Evolutionary conservation across 2,888 invertebrate genomes (phyloP).

Genomic region (Gastrophysa polygoni): DNA sequence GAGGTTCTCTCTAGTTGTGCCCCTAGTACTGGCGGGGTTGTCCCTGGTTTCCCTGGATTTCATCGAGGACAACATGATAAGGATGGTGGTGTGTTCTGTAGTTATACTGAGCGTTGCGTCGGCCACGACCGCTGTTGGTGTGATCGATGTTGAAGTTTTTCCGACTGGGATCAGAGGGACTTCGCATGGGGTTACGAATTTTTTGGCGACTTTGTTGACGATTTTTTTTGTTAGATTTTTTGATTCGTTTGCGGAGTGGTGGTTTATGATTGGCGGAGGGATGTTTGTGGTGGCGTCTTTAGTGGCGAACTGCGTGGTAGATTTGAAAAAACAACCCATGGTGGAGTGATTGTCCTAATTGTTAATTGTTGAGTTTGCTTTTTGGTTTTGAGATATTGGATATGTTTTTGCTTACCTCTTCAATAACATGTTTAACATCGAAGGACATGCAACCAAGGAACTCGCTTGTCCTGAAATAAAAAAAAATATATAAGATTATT

Average conservation of each 20-base stretch:
- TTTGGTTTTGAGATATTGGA: background rate
- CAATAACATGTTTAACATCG: conserved; percentile 80
- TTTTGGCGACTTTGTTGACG: conserved; percentile 21
- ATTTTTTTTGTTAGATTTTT: conserved; percentile 25
- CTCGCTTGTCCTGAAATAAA: conserved; percentile 85
- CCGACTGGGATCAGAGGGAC: conserved; percentile 45
- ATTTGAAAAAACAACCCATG: conserved; percentile 23
- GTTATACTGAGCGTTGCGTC: conserved; percentile 30
- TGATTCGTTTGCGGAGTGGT: conserved; percentile 16
- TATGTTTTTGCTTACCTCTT: conserved; percentile 64
- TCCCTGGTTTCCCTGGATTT: conserved; percentile 16
- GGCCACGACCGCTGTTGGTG: conserved; percentile 31
- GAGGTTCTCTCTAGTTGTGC: conserved; percentile 22
- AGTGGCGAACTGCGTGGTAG: conserved; percentile 11
- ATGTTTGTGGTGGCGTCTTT: conserved; percentile 8
- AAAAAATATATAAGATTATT: conserved; percentile 46
- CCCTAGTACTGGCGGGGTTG: conserved; percentile 17
- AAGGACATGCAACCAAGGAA: conserved; percentile 94
- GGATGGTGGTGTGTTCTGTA: conserved; percentile 25
- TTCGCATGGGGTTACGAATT: conserved; percentile 33
- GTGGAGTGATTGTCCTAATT: conserved; percentile 5
- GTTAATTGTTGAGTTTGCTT: background rate
- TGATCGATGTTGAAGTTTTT: conserved; percentile 42
- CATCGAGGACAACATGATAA: conserved; percentile 16
- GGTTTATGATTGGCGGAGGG: conserved; percentile 19